A percentile compares a stretch with the other conserved stretches of the same genome.
These are phyloP conservation scores for Steatocranus sp. DNA, from an alignment of 2,797 vertebrate genomes.

Conservation along the genomic window DNA sequence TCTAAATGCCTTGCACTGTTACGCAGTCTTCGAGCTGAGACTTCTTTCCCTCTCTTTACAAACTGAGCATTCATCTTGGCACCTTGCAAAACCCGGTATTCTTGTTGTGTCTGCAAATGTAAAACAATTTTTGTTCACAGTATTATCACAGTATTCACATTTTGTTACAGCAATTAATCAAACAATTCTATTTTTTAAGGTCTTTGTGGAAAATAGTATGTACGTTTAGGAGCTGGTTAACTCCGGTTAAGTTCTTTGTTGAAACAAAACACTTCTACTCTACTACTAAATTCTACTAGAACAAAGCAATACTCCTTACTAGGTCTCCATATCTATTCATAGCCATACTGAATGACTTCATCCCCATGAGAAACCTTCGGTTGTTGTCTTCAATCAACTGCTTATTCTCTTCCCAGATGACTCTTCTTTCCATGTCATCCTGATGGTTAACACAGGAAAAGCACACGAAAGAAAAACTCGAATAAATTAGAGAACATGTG, in stretches of 20 bases:
- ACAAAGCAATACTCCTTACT: conserved; percentile 40
- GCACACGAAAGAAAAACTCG: background rate
- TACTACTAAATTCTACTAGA: background rate
- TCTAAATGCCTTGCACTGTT: conserved; percentile 42
- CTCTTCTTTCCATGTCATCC: conserved; percentile 64
- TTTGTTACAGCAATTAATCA: background rate
- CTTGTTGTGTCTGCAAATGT: conserved; percentile 56
- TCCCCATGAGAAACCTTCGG: conserved; percentile 53
- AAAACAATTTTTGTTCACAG: background rate
- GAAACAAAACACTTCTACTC: background rate
- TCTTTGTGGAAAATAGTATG: background rate
- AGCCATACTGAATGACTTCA: conserved; percentile 65
- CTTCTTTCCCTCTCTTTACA: conserved; percentile 50
- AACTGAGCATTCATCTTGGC: conserved; percentile 54
- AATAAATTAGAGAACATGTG: background rate
- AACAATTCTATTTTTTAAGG: background rate
- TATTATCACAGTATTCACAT: background rate
- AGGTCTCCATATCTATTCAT: conserved; percentile 82
- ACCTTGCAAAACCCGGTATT: conserved; percentile 70
- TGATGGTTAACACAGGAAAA: conserved; percentile 3
- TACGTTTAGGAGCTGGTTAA: background rate
- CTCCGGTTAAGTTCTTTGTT: background rate
- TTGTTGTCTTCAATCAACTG: conserved; percentile 71
- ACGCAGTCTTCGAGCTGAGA: conserved; percentile 57
- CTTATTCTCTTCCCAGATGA: conserved; percentile 74